These are phyloP conservation scores for Neria commutata DNA, from an alignment of 2,888 invertebrate genomes.

Conservation along the genomic window DNA sequence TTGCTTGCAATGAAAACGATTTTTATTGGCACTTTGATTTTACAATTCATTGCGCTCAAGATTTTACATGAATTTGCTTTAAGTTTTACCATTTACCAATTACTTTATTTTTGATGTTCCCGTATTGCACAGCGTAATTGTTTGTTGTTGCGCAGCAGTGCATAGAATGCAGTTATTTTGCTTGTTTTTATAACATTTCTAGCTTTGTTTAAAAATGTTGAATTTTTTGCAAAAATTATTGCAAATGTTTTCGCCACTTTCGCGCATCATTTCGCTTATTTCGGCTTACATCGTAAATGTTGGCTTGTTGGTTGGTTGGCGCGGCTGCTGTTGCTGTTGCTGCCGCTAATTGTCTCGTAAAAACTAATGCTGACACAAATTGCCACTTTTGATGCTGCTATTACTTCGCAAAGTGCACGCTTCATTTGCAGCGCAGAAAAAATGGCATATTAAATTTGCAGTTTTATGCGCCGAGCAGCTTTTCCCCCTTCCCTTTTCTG, in stretches of 20 bases:
- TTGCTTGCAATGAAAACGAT: conserved; percentile 9
- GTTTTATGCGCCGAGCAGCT: not conserved
- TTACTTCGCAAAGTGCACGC: not conserved
- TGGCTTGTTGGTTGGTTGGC: too few species aligned
- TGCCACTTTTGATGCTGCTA: too few species aligned
- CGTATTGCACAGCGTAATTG: too few species aligned
- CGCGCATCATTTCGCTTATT: not conserved
- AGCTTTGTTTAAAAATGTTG: too few species aligned
- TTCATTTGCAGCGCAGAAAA: not conserved
- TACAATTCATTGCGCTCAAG: conserved; percentile 23
- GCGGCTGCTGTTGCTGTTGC: too few species aligned
- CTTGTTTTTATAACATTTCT: too few species aligned
- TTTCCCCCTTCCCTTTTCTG: not conserved
- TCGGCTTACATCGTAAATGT: too few species aligned
- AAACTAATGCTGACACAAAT: conserved; percentile 25
- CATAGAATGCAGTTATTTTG: too few species aligned
- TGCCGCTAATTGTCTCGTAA: conserved; percentile 33
- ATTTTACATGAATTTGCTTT: conserved; percentile 18
- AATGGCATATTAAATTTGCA: conserved; percentile 2
- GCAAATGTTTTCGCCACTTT: too few species aligned
- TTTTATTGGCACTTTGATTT: conserved; percentile 26
- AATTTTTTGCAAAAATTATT: too few species aligned
- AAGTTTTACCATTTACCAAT: conserved; percentile 7
- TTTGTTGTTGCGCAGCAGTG: too few species aligned
- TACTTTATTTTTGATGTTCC: too few species aligned